Conservation (phyloP, 1,140 invertebrate genomes). For the Ectropis grisescens region DNA sequence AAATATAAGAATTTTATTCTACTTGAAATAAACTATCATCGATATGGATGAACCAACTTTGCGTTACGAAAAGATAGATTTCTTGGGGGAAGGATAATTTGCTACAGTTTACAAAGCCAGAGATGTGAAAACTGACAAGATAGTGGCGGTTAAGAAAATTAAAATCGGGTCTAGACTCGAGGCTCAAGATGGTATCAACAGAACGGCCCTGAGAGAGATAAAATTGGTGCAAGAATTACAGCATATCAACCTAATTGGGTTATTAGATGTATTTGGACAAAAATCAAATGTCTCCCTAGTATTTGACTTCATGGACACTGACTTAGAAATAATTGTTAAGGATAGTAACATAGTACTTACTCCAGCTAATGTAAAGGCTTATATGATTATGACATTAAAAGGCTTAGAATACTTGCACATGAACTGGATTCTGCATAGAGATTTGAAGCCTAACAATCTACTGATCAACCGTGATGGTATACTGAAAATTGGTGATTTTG, state of each 20-base stretch:
- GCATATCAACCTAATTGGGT: conserved; percentile 95
- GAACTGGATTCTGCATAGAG: conserved; percentile 98
- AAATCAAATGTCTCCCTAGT: conserved; percentile 99
- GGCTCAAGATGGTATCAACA: conserved; percentile 97
- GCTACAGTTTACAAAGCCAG: conserved; percentile 98
- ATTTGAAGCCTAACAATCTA: conserved; percentile 99
- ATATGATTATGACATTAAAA: conserved; percentile 94
- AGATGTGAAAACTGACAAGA: conserved; percentile 86
- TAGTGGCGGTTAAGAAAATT: conserved; percentile 99
- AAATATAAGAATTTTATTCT: too few species aligned
- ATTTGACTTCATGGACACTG: conserved; percentile 99
- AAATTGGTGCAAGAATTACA: conserved; percentile 97
- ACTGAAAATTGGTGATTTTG: conserved; percentile 98
- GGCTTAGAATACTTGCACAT: conserved; percentile 96
- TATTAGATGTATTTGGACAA: conserved; percentile 97
- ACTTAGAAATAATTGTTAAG: conserved; percentile 94
- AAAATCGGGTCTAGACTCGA: conserved; percentile 96
- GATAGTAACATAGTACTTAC: conserved; percentile 91
- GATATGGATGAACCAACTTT: conserved; percentile 80
- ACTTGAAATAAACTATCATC: too few species aligned
- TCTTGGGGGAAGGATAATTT: conserved; percentile 92
- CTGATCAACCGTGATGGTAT: conserved; percentile 93
- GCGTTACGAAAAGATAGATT: conserved; percentile 88
- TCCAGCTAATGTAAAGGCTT: conserved; percentile 95
- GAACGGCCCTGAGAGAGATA: conserved; percentile 98